Percentiles rank a stretch among this genome's conserved stretches.
phyloP scores from a whole-genome alignment of 2,797 vertebrate species.

The Spatula versicolor region DNA sequence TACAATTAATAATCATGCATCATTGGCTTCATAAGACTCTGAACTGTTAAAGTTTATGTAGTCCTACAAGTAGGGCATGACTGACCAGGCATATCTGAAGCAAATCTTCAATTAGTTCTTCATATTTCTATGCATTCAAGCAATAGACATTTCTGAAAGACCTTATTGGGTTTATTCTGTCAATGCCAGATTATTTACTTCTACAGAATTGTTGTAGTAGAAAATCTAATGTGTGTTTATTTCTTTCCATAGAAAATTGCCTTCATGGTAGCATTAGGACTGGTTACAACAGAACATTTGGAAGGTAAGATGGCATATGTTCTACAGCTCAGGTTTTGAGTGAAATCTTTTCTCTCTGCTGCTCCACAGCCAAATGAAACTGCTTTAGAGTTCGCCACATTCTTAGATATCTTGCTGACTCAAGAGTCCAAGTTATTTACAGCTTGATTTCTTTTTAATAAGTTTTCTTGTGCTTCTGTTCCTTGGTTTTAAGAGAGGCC shows the following conservation, averaged over 20 bases:
- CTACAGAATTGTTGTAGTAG: neutral
- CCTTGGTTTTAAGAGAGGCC: neutral
- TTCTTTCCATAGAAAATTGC: constrained; percentile 89
- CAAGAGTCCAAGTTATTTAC: neutral
- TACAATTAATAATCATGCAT: neutral
- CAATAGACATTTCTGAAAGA: neutral
- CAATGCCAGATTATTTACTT: neutral
- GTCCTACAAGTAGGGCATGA: neutral
- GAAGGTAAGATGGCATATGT: constrained; percentile 85
- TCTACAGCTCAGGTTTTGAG: neutral
- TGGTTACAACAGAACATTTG: constrained; percentile 94
- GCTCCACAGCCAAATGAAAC: neutral
- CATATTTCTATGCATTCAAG: neutral
- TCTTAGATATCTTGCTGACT: neutral
- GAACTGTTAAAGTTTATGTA: neutral
- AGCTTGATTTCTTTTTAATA: neutral
- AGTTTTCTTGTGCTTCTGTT: neutral
- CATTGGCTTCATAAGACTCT: neutral
- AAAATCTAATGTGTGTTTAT: neutral
- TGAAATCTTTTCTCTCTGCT: neutral
- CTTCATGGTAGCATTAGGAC: constrained; percentile 97
- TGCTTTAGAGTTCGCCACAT: neutral
- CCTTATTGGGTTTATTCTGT: neutral
- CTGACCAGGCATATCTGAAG: neutral
- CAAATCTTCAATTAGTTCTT: neutral